A percentile compares a stretch with the other conserved stretches of the same genome.
Evolutionary conservation across 2,797 vertebrate genomes (phyloP).

Genomic region (Hypotaenidia philippensis): DNA sequence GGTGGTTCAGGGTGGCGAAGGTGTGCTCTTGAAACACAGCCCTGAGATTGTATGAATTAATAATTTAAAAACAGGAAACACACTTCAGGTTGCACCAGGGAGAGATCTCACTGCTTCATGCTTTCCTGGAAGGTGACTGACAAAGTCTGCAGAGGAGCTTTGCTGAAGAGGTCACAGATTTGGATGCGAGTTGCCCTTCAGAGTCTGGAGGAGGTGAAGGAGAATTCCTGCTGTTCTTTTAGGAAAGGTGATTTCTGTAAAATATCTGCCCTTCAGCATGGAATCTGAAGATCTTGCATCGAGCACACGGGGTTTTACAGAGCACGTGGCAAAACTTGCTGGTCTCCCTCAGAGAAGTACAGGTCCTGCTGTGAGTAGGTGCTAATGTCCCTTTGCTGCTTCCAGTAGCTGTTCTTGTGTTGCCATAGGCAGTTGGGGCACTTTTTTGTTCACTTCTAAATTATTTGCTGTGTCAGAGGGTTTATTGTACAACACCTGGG

Average conservation of each 20-base stretch:
- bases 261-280: background rate
- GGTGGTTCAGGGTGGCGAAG: accelerated
- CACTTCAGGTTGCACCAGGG: background rate
- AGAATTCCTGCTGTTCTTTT: background rate
- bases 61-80: background rate
- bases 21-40: background rate
- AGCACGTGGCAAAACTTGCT: background rate
- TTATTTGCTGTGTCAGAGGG: background rate
- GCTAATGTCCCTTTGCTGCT: background rate
- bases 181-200: background rate
- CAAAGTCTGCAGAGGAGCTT: background rate
- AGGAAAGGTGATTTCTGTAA: background rate
- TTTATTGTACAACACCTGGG: background rate
- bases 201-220: background rate
- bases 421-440: background rate
- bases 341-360: background rate
- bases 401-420: background rate
- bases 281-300: background rate
- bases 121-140: background rate
- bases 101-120: background rate
- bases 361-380: background rate
- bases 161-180: background rate
- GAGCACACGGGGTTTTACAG: background rate
- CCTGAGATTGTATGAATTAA: background rate
- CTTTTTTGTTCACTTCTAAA: background rate